Base-by-base conservation (phyloP, 2,888 invertebrate species). In the Poecilobothrus nobilitatus region DNA sequence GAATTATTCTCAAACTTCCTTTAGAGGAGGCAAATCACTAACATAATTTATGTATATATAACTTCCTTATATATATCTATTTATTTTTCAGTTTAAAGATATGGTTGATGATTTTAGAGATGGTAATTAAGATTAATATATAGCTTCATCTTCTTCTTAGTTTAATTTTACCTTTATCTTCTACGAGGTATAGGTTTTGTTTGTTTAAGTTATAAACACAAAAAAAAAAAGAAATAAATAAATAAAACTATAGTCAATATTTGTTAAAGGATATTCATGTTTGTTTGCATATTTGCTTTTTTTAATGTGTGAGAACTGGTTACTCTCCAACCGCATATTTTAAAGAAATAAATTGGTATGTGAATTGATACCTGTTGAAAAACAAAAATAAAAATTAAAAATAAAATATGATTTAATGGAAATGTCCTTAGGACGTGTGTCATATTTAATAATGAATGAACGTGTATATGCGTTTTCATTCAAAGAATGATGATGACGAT, bases 1-100 rank as follows among this genome's bases (percentile, higher is more conserved):
- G 18, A 53, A 53, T 53, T 1, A 53, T 9, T 53, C 18, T 12
- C 18, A 15, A 53, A 53, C n/a, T 53, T 53, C n/a, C 53, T 53
- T 53, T 53, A 18, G 18, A 41, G 41, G 41, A 15, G 15, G 7
- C 9, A 41, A 41, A 12, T 41, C 15, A 53, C 18, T 4, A 53
- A 4, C 18, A 53, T 53, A 53, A n/a, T 68, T 68, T 68, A 68
- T 68, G 62, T 63, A 63, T 63, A 66, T 63, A 63, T 63, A 66
- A 68, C 65, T 68, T 68, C 68, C 68, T 68, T 68, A 66, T n/a
- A 63, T 33, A 65, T 18, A 53, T n/a, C 1, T 53, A 53, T 15
- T 12, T 41, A 41, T 53, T 18, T 53, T 53, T 1, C 18, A 18
- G 2, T 12, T 3, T 53, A n/a, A n/a, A n/a, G n/a, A 53, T 53